Evolutionary conservation across 1,140 invertebrate species (phyloP).

Genomic region (Drosophila hydei): DNA sequence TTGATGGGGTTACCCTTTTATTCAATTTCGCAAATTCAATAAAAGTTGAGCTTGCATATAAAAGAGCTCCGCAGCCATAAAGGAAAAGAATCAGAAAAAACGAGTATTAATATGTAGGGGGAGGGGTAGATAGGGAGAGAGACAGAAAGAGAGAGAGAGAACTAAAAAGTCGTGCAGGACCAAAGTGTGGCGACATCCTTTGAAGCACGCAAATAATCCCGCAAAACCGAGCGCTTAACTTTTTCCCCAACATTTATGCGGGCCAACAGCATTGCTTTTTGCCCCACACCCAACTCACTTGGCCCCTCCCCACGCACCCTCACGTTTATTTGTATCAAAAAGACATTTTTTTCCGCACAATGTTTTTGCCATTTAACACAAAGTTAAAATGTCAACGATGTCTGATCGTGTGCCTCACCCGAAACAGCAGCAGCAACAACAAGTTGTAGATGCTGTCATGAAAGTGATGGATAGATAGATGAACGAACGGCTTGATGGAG

Average conservation of each 20-base stretch:
- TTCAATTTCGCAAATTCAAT: constrained; percentile 74
- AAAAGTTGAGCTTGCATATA: constrained; percentile 37
- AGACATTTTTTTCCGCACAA: constrained; percentile 36
- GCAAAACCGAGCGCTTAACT: constrained; percentile 77
- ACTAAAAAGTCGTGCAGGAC: constrained; percentile 36
- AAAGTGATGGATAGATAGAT: constrained; percentile 65
- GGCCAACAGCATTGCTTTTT: constrained; percentile 34
- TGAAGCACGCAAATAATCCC: constrained; percentile 76
- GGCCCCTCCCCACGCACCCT: background rate
- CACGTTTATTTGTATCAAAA: constrained; percentile 14
- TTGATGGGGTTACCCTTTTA: constrained; percentile 66
- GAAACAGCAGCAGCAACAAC: constrained; percentile 43
- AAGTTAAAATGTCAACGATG: constrained; percentile 79
- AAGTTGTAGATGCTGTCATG: constrained; percentile 30
- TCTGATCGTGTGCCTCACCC: constrained; percentile 64
- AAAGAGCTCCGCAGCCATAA: constrained; percentile 17
- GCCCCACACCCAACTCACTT: background rate
- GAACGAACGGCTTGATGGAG: constrained; percentile 12
- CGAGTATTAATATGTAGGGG: background rate
- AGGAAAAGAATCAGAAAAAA: constrained; percentile 23
- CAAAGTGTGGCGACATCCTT: constrained; percentile 70
- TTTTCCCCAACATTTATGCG: constrained; percentile 68
- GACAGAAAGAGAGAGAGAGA: background rate
- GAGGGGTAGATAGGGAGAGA: background rate
- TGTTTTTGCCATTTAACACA: constrained; percentile 70